Evolutionary conservation across 1,140 invertebrate genomes (phyloP).

Genomic region (Listronotus oregonensis): DNA sequence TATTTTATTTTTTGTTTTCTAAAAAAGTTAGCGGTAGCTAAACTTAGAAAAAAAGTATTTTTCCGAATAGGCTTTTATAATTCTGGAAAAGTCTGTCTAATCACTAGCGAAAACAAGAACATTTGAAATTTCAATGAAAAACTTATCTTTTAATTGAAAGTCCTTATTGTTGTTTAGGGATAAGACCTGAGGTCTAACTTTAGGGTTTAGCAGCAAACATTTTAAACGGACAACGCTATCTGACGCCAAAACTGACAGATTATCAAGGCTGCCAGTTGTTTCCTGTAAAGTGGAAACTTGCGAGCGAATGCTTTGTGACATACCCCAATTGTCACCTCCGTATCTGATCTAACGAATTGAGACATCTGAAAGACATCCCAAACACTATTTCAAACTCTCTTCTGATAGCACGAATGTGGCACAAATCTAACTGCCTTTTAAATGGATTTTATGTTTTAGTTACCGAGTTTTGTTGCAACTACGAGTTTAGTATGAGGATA

Average conservation of each 20-base stretch:
- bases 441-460: constrained; percentile 34
- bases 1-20: too few species aligned
- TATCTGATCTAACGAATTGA: constrained; percentile 54
- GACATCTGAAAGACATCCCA: constrained; percentile 49
- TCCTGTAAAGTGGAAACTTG: constrained; percentile 54
- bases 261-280: constrained; percentile 51
- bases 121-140: background rate
- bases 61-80: too few species aligned
- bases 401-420: constrained; percentile 41
- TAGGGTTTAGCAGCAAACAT: constrained; percentile 29
- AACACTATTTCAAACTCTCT: constrained; percentile 46
- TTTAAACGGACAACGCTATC: constrained; percentile 45
- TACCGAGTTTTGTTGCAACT: constrained; percentile 10
- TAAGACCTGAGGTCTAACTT: constrained; percentile 30
- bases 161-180: constrained; percentile 28
- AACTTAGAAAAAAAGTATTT: too few species aligned
- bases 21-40: too few species aligned
- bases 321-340: constrained; percentile 49
- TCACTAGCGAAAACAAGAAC: too few species aligned
- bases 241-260: constrained; percentile 51
- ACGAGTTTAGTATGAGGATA: background rate
- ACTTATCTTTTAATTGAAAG: constrained; percentile 36
- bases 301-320: constrained; percentile 47
- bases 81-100: too few species aligned
- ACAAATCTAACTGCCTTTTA: constrained; percentile 36